phyloP scores from a whole-genome alignment of 2,888 invertebrate genomes.

The Rhamphomyia laevipes region DNA sequence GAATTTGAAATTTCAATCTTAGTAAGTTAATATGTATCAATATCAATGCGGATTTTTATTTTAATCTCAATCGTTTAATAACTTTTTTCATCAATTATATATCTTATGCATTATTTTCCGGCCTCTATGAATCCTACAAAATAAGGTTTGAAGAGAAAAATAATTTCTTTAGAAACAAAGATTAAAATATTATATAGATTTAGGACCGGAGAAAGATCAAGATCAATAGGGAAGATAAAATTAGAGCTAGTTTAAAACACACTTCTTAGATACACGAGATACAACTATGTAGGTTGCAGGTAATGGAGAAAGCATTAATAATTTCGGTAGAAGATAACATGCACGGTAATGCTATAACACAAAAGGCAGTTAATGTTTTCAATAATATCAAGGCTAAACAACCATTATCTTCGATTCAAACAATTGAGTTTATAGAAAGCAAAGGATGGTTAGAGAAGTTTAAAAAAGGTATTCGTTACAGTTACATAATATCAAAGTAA shows the following conservation, averaged over 20 bases:
- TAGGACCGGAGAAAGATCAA: not conserved
- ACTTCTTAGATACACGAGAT: conserved; percentile 5
- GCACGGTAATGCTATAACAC: conserved; percentile 5
- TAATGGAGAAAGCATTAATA: conserved; percentile 13
- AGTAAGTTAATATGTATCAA: too few species aligned
- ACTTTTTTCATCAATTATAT: too few species aligned
- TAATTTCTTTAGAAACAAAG: not conserved
- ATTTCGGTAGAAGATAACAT: conserved; percentile 11
- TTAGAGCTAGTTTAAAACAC: too few species aligned
- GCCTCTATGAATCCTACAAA: not conserved
- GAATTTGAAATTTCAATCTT: too few species aligned
- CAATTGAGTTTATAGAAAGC: conserved; percentile 1
- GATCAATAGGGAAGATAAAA: not conserved
- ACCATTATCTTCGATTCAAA: not conserved
- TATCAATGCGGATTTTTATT: too few species aligned
- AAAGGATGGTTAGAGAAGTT: conserved; percentile 14
- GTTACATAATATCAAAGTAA: conserved; percentile 19
- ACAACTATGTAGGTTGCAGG: conserved; percentile 10
- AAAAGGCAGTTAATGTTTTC: conserved; percentile 4
- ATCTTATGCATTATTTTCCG: not conserved
- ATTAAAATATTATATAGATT: not conserved
- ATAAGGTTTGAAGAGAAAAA: not conserved
- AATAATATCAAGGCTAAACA: not conserved
- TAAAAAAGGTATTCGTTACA: conserved; percentile 16
- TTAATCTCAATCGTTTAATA: too few species aligned